A percentile compares a stretch with the other conserved stretches of the same genome.
phyloP scores from a whole-genome alignment of 30 jellyfish, hydroid and myxozoan species.

The Sanderia malayensis region DNA sequence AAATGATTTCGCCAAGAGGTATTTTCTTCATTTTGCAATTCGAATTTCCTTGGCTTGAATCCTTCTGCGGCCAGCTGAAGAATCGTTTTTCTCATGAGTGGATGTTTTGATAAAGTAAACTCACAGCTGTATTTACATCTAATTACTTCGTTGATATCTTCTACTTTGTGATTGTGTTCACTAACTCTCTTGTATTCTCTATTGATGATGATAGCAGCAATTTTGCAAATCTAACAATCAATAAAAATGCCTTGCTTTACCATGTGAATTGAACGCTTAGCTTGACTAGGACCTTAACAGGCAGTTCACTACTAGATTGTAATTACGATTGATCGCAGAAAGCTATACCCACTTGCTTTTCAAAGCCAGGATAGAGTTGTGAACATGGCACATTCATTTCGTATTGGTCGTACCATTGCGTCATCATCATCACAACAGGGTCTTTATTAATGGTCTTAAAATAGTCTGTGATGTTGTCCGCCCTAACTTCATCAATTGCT shows the following conservation, averaged over 20 bases:
- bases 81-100: constrained; percentile 2
- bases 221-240: constrained; percentile 28
- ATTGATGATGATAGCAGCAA: constrained; percentile 28
- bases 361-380: constrained; percentile 49
- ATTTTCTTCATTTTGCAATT: background rate
- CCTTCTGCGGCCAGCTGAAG: constrained; percentile 53
- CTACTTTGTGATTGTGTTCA: background rate
- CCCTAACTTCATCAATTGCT: constrained; percentile 22
- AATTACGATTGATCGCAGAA: too few relatives aligned
- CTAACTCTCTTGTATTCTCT: constrained; percentile 10
- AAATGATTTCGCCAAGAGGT: background rate
- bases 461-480: constrained; percentile 12
- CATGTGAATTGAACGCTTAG: too few relatives aligned
- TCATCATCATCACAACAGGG: constrained; percentile 57
- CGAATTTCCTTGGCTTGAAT: constrained; percentile 9
- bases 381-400: constrained; percentile 18
- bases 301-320: too few relatives aligned
- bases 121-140: constrained; percentile 29
- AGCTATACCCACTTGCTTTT: constrained; percentile 37
- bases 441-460: constrained; percentile 18
- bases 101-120: background rate
- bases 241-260: too few relatives aligned
- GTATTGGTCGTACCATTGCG: constrained; percentile 54
- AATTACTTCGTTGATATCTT: background rate
- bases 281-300: too few relatives aligned